Evolutionary conservation across 1,140 invertebrate species (phyloP).

Genomic region (Tyrophagus putrescentiae): DNA sequence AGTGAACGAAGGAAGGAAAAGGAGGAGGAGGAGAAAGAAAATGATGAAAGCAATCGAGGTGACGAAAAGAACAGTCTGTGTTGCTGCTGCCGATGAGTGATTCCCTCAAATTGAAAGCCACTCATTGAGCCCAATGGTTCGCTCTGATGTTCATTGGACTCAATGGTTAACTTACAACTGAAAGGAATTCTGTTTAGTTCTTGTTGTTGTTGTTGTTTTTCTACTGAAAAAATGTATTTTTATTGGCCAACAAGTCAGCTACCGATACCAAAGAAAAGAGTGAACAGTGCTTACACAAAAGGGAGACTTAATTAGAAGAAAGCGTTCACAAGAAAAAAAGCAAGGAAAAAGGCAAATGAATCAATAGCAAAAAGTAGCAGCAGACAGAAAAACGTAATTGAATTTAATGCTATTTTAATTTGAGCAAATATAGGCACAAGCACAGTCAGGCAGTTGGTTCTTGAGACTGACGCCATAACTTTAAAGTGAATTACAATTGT

Average conservation of each 20-base stretch:
- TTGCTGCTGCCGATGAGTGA: not conserved
- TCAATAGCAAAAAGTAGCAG: not conserved
- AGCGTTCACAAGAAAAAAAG: not conserved
- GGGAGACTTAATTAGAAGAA: not conserved
- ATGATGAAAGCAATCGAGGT: not conserved
- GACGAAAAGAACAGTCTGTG: too few species aligned
- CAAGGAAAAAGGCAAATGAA: not conserved
- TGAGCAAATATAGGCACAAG: too few species aligned
- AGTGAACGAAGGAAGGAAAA: too few species aligned
- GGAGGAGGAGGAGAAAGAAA: too few species aligned
- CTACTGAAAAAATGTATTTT: too few species aligned
- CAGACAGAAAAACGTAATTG: not conserved
- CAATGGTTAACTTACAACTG: constrained; percentile 30
- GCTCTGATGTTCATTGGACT: constrained; percentile 26
- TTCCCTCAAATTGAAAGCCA: constrained; percentile 28
- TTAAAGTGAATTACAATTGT: too few species aligned
- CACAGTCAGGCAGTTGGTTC: too few species aligned
- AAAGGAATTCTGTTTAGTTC: too few species aligned
- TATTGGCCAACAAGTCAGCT: too few species aligned
- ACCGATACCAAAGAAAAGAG: not conserved
- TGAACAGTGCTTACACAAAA: not conserved
- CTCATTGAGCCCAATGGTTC: constrained; percentile 30
- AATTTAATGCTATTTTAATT: not conserved
- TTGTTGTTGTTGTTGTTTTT: too few species aligned
- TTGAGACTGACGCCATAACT: too few species aligned